phyloP scores from a whole-genome alignment of 2,888 invertebrate species.

The Erpobdella octoculata region DNA sequence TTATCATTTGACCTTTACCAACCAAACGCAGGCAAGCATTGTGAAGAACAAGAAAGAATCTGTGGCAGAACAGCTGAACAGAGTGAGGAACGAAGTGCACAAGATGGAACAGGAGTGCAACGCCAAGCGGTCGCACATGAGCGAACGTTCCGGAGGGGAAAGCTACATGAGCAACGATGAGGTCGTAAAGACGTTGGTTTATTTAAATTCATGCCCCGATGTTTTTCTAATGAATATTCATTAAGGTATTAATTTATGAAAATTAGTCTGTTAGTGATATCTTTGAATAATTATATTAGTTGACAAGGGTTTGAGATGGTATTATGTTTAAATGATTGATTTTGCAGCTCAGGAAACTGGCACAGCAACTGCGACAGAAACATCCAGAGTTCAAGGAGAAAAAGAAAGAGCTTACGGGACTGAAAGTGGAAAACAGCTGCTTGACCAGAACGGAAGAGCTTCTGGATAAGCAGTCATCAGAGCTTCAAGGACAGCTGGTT shows the following conservation, averaged over 20 bases:
- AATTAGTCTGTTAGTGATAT: too few species aligned
- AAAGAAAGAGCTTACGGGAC: slow-evolving; percentile 66
- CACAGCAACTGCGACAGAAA: slow-evolving; percentile 70
- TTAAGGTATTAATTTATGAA: too few species aligned
- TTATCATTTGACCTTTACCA: background rate
- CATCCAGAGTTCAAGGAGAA: slow-evolving; percentile 74
- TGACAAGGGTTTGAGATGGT: too few species aligned
- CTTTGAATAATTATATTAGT: too few species aligned
- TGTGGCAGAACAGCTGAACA: slow-evolving; percentile 11
- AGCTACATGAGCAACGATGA: background rate
- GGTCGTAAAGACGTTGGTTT: too few species aligned
- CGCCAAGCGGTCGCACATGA: slow-evolving; percentile 1
- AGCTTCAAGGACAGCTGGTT: slow-evolving; percentile 58
- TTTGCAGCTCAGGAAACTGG: slow-evolving; percentile 69
- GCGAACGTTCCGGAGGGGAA: background rate
- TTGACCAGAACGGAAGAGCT: slow-evolving; percentile 69
- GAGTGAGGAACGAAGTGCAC: background rate
- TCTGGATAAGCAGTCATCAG: slow-evolving; percentile 56
- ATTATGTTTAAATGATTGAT: too few species aligned
- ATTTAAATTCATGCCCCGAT: too few species aligned
- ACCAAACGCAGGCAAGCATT: slow-evolving; percentile 12
- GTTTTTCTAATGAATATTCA: too few species aligned
- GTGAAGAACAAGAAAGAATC: slow-evolving; percentile 20
- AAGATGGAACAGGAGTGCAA: slow-evolving; percentile 8
- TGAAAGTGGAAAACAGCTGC: slow-evolving; percentile 70